These are phyloP conservation scores for Poecilia picta DNA, from an alignment of 2,797 vertebrate species.

Conservation along the genomic window DNA sequence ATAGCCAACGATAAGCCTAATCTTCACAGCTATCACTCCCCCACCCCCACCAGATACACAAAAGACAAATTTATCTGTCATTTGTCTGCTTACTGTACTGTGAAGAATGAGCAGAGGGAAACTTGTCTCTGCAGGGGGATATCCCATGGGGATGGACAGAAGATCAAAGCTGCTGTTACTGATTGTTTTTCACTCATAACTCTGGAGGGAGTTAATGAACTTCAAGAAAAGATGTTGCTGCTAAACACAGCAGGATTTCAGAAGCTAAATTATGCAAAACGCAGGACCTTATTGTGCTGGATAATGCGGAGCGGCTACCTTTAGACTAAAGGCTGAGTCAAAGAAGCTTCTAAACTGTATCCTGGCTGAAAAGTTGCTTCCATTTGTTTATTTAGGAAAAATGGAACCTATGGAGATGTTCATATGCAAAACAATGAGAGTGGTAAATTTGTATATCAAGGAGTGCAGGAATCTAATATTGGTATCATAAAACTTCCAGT, in stretches of 20 bases:
- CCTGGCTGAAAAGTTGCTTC: not conserved
- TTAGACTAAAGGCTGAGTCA: not conserved
- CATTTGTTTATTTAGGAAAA: not conserved
- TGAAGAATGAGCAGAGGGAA: constrained; percentile 48
- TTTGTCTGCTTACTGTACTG: constrained; percentile 69
- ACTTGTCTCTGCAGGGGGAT: constrained; percentile 44
- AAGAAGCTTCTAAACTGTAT: not conserved
- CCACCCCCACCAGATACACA: constrained; percentile 54
- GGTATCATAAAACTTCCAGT: not conserved
- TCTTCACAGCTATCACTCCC: constrained; percentile 79
- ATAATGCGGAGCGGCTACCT: constrained; percentile 3
- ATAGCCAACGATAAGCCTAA: constrained; percentile 88
- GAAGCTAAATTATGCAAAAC: constrained; percentile 26
- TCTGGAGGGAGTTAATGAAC: constrained; percentile 17
- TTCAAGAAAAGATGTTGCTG: constrained; percentile 8
- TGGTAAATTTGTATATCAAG: not conserved
- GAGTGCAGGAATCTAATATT: not conserved
- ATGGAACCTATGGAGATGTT: not conserved
- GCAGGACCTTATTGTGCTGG: constrained; percentile 36
- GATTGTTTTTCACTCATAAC: constrained; percentile 7
- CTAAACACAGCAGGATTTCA: constrained; percentile 15
- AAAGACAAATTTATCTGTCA: constrained; percentile 43
- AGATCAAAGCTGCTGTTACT: constrained; percentile 33
- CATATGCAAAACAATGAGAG: not conserved
- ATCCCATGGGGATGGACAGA: constrained; percentile 43